Percentiles rank a stretch among this genome's conserved stretches.
Conservation (phyloP, 2,888 invertebrate genomes). For the Mesochorus sp. region DNA sequence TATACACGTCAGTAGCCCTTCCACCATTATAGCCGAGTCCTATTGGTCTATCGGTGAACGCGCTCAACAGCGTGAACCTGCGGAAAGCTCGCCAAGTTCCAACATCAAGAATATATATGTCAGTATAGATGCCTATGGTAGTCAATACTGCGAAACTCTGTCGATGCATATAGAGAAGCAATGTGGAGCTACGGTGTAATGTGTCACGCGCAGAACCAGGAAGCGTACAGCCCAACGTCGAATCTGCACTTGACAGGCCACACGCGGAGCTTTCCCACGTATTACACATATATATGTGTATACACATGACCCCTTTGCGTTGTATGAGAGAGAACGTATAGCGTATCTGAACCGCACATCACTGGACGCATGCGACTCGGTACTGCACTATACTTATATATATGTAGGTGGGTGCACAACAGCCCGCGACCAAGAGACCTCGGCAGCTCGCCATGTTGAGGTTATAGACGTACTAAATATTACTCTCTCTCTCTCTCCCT, state of each 20-base stretch:
- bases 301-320: constrained; percentile 9
- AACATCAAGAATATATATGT: background rate
- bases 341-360: constrained; percentile 40
- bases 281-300: constrained; percentile 21
- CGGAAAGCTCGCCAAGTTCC: constrained; percentile 37
- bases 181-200: constrained; percentile 56
- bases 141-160: constrained; percentile 23
- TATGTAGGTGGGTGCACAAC: constrained; percentile 33
- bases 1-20: constrained; percentile 29
- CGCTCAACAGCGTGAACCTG: constrained; percentile 37
- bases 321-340: background rate
- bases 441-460: constrained; percentile 24
- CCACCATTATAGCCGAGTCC: constrained; percentile 17
- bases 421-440: constrained; percentile 14
- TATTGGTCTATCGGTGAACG: constrained; percentile 37
- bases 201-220: constrained; percentile 72
- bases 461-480: constrained; percentile 30
- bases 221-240: constrained; percentile 65
- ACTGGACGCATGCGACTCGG: constrained; percentile 37
- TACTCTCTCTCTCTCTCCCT: too few relatives aligned
- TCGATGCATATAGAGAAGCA: background rate
- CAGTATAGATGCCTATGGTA: background rate
- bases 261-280: constrained; percentile 74
- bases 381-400: constrained; percentile 44
- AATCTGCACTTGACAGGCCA: constrained; percentile 72